A percentile compares a stretch with the other conserved stretches of the same genome.
Conservation (phyloP, 2,888 invertebrate species). For the Callinectes sapidus region DNA sequence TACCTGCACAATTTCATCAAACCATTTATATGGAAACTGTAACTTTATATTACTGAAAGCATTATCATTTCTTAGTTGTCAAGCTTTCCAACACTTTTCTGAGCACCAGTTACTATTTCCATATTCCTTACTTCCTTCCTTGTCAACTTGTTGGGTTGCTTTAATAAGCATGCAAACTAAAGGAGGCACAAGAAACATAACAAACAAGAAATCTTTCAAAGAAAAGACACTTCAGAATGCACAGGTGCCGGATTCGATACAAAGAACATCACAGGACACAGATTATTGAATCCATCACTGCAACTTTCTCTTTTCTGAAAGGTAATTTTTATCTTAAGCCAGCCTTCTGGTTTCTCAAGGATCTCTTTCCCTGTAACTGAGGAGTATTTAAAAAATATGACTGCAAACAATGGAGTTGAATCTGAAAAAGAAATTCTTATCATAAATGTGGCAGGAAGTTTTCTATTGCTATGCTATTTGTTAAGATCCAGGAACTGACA, state of each 20-base stretch:
- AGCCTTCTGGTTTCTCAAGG: constrained; percentile 61
- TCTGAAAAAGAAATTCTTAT: constrained; percentile 67
- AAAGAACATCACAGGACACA: constrained; percentile 41
- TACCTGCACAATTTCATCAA: constrained; percentile 53
- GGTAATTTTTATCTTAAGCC: constrained; percentile 67
- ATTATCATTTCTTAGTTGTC: constrained; percentile 44
- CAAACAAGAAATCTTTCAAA: constrained; percentile 65
- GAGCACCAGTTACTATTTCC: constrained; percentile 68
- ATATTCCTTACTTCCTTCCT: constrained; percentile 70
- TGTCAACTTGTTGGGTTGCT: constrained; percentile 72
- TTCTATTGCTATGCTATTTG: constrained; percentile 59
- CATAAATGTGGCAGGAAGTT: constrained; percentile 65
- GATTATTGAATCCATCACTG: constrained; percentile 58
- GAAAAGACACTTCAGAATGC: constrained; percentile 51
- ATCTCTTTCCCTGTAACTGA: constrained; percentile 68
- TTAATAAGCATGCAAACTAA: constrained; percentile 69
- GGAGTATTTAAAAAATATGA: constrained; percentile 56
- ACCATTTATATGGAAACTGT: constrained; percentile 11
- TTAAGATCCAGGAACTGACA: constrained; percentile 67
- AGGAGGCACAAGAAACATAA: constrained; percentile 68
- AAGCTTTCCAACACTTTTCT: constrained; percentile 52
- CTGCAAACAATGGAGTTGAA: constrained; percentile 54
- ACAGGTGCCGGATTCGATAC: constrained; percentile 45
- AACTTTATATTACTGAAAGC: constrained; percentile 40
- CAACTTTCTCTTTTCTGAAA: constrained; percentile 64